A percentile compares a stretch with the other conserved stretches of the same genome.
These are phyloP conservation scores for Rhamphomyia laevipes DNA, from an alignment of 2,888 invertebrate genomes.

Conservation along the genomic window DNA sequence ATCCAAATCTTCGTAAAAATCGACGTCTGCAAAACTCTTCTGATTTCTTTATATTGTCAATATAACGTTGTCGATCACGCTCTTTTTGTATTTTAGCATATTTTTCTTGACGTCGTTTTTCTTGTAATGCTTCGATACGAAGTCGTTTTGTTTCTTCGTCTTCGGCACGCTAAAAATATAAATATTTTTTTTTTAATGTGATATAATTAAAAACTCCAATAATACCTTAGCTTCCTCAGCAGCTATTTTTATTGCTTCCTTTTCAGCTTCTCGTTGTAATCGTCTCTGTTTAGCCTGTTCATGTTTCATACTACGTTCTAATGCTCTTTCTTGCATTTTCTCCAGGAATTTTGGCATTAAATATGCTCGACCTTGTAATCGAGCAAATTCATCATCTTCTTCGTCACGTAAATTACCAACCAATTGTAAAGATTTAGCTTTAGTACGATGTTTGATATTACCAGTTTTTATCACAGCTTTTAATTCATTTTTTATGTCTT, in stretches of 20 bases:
- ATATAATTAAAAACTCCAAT: background rate
- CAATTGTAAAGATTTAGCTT: conserved; percentile 37
- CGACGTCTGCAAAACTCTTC: conserved; percentile 34
- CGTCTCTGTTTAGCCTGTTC: conserved; percentile 36
- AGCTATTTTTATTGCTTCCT: conserved; percentile 34
- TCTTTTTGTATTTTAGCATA: conserved; percentile 48
- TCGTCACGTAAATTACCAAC: conserved; percentile 31
- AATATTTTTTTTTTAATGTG: no score
- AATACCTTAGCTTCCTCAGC: conserved; percentile 36
- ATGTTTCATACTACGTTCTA: conserved; percentile 44
- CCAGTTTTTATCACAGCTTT: conserved; percentile 44
- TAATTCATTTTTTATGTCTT: conserved; percentile 45
- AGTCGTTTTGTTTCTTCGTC: conserved; percentile 50
- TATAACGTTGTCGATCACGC: conserved; percentile 39
- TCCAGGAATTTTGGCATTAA: conserved; percentile 54
- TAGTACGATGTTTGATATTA: conserved; percentile 44
- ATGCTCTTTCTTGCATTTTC: conserved; percentile 60
- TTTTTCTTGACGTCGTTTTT: conserved; percentile 48
- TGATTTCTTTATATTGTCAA: conserved; percentile 38
- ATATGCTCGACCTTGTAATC: conserved; percentile 30
- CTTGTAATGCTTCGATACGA: conserved; percentile 47
- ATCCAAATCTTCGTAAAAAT: conserved; percentile 29
- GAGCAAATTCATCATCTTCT: conserved; percentile 27
- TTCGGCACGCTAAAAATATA: conserved; percentile 26
- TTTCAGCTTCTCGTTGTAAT: conserved; percentile 31